Evolutionary conservation across 2,888 invertebrate species (phyloP).

Genomic region (Eudemis profundana): DNA sequence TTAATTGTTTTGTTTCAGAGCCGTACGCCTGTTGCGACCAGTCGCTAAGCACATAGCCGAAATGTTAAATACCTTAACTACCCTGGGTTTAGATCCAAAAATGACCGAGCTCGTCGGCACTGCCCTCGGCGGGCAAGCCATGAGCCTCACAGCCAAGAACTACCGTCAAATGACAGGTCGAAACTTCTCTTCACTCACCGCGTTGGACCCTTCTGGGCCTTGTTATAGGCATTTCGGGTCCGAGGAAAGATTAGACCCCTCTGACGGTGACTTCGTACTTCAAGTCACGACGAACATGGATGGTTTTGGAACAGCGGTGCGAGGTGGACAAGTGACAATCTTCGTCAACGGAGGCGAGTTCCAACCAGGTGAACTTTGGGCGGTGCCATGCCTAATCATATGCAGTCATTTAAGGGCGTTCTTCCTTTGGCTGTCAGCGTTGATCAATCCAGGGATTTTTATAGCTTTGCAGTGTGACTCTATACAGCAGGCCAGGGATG

Average conservation of each 20-base stretch:
- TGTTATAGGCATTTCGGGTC: constrained; percentile 70
- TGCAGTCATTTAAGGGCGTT: constrained; percentile 54
- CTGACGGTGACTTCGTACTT: constrained; percentile 71
- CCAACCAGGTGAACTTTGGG: constrained; percentile 54
- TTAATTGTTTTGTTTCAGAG: constrained; percentile 58
- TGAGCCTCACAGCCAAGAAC: constrained; percentile 69
- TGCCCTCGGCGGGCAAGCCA: constrained; percentile 70
- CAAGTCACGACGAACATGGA: constrained; percentile 69
- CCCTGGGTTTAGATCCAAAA: constrained; percentile 64
- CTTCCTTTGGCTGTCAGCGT: constrained; percentile 52
- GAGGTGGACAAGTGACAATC: constrained; percentile 69
- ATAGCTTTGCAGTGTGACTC: constrained; percentile 56
- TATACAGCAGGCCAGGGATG: constrained; percentile 56
- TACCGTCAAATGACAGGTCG: constrained; percentile 60
- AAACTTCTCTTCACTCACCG: constrained; percentile 64
- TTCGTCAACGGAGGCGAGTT: constrained; percentile 70
- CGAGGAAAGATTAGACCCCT: constrained; percentile 62
- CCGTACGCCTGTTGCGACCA: constrained; percentile 60
- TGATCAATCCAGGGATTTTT: constrained; percentile 51
- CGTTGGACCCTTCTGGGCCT: constrained; percentile 70
- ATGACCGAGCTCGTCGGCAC: constrained; percentile 65
- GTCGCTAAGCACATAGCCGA: constrained; percentile 64
- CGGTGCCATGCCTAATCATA: constrained; percentile 50
- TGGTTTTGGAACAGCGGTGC: constrained; percentile 69
- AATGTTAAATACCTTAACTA: constrained; percentile 63